Percentiles rank a stretch among this genome's conserved stretches.
phyloP scores from a whole-genome alignment of 2,113 vertebrate species.

The Shinisaurus crocodilurus region DNA sequence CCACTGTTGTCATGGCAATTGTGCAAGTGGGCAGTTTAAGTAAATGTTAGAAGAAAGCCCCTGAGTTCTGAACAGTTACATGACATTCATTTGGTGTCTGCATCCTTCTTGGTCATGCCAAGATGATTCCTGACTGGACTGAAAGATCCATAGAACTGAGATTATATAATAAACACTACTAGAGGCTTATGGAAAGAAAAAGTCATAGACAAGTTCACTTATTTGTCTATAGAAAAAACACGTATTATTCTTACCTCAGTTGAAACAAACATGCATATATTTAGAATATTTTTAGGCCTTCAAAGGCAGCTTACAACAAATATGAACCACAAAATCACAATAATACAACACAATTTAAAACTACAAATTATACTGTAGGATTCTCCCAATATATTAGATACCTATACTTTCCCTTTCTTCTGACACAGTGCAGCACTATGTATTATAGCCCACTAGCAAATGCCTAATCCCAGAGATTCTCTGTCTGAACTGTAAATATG shows the following conservation, averaged over 20 bases:
- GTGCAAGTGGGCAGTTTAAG: neutral
- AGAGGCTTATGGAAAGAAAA: neutral
- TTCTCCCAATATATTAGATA: neutral
- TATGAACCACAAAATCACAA: neutral
- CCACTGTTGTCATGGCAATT: neutral
- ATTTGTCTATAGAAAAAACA: neutral
- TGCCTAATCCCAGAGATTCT: neutral
- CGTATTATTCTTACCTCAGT: neutral
- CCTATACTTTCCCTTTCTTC: neutral
- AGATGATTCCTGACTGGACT: accelerated
- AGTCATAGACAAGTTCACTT: neutral
- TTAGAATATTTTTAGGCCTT: neutral
- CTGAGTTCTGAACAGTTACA: neutral
- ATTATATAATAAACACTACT: neutral
- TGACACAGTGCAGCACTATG: neutral
- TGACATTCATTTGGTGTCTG: neutral
- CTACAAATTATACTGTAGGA: neutral
- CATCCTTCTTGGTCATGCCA: neutral
- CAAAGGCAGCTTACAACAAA: neutral
- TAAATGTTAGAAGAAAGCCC: neutral
- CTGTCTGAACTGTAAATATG: neutral
- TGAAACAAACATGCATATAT: neutral
- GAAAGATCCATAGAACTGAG: neutral
- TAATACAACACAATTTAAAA: neutral
- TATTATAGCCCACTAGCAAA: neutral